A percentile compares a stretch with the other conserved stretches of the same genome.
Evolutionary conservation across 2,888 invertebrate species (phyloP).

Genomic region (Theretra japonica): DNA sequence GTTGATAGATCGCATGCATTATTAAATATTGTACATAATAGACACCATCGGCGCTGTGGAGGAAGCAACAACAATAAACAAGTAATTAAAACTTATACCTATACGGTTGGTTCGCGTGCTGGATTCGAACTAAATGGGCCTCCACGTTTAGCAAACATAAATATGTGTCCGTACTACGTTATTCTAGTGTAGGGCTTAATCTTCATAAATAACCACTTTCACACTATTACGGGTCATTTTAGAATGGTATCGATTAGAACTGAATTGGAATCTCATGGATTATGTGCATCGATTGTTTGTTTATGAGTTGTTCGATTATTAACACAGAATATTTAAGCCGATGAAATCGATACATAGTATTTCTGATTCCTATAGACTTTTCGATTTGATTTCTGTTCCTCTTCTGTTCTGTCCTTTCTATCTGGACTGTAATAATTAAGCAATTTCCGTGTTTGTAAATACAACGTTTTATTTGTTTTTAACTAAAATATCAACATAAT

Average conservation of each 20-base stretch:
- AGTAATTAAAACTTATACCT: conserved; percentile 70
- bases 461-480: no score
- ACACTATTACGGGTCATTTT: not conserved
- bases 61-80: conserved; percentile 59
- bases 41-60: conserved; percentile 49
- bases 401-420: no score
- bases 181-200: conserved; percentile 18
- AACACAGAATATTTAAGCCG: not conserved
- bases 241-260: not conserved
- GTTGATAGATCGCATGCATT: conserved; percentile 15
- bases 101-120: conserved; percentile 66
- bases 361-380: no score
- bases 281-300: conserved; percentile 2
- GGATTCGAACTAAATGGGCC: conserved; percentile 60
- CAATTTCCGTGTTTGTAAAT: no score
- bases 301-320: not conserved
- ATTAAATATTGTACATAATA: conserved; percentile 38
- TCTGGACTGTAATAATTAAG: no score
- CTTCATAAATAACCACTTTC: conserved; percentile 19
- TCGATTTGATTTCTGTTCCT: no score
- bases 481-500: no score
- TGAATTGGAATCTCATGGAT: not conserved
- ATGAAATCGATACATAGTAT: no score
- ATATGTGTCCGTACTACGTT: conserved; percentile 42
- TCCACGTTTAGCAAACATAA: conserved; percentile 57